Conservation (phyloP, 2,888 invertebrate species). For the Pinctada fucata region DNA sequence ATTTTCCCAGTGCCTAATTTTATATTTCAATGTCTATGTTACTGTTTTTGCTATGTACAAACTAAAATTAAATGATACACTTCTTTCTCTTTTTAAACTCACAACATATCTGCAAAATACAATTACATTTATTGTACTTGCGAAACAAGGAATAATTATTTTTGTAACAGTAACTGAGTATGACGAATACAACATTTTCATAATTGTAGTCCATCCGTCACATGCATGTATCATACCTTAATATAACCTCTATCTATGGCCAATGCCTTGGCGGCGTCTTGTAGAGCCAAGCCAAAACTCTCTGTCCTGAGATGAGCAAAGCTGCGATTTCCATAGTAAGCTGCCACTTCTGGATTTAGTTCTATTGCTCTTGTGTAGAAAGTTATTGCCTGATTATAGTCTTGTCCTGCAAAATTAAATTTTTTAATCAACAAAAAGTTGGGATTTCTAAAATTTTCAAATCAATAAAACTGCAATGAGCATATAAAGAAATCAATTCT, state of each 20-base stretch:
- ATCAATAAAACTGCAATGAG: not conserved
- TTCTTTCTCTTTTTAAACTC: too few relatives aligned
- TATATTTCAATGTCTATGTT: too few relatives aligned
- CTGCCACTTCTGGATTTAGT: slow-evolving; percentile 88
- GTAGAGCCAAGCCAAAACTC: slow-evolving; percentile 94
- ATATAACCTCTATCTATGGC: slow-evolving; percentile 92
- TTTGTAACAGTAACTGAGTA: too few relatives aligned
- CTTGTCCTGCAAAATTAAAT: slow-evolving; percentile 85
- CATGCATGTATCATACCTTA: slow-evolving; percentile 79
- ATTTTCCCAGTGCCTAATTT: too few relatives aligned
- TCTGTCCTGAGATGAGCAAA: slow-evolving; percentile 95
- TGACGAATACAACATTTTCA: too few relatives aligned
- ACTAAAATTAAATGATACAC: too few relatives aligned
- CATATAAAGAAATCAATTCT: not conserved
- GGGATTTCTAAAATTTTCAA: not conserved
- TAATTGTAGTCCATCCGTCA: too few relatives aligned
- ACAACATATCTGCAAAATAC: too few relatives aligned
- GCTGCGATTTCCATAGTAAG: slow-evolving; percentile 96
- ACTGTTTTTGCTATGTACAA: too few relatives aligned
- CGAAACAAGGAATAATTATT: too few relatives aligned
- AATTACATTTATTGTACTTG: too few relatives aligned
- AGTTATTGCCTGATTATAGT: slow-evolving; percentile 92
- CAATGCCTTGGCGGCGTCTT: slow-evolving; percentile 94
- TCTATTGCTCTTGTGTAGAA: slow-evolving; percentile 90
- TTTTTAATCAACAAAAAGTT: slow-evolving; percentile 3